Percentiles rank a stretch among this genome's conserved stretches.
phyloP scores from a whole-genome alignment of 2,888 invertebrate genomes.

The Sinodicranocentrus sp. region DNA sequence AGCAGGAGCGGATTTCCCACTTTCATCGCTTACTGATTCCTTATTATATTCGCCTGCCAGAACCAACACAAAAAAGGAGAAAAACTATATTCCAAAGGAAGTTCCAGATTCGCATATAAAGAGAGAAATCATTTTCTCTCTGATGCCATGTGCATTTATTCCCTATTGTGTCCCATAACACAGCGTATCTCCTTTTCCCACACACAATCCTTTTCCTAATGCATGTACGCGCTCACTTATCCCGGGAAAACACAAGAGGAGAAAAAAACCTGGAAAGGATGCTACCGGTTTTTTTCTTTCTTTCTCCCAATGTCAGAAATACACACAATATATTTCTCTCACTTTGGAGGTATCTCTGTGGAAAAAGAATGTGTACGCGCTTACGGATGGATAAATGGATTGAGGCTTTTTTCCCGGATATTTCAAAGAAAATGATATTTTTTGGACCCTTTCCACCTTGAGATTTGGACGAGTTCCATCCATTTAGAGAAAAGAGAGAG shows the following conservation, averaged over 20 bases:
- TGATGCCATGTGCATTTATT: background rate
- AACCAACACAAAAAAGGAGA: constrained; percentile 27
- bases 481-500: constrained; percentile 60
- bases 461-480: constrained; percentile 76
- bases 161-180: background rate
- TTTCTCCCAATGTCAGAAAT: no score
- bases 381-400: constrained; percentile 58
- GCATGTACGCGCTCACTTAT: constrained; percentile 20
- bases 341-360: constrained; percentile 35
- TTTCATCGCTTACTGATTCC: constrained; percentile 54
- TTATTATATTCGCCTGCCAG: constrained; percentile 37
- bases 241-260: background rate
- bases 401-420: constrained; percentile 61
- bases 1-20: constrained; percentile 9
- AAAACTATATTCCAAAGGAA: constrained; percentile 3
- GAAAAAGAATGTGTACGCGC: background rate
- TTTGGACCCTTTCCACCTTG: constrained; percentile 76
- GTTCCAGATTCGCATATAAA: background rate
- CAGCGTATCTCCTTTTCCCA: constrained; percentile 23
- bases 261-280: no score
- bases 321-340: no score
- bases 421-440: constrained; percentile 75
- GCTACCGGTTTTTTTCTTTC: no score
- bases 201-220: background rate
- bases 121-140: constrained; percentile 32